A percentile compares a stretch with the other conserved stretches of the same genome.
These are phyloP conservation scores for Oegoconia quadripuncta DNA, from an alignment of 2,888 invertebrate genomes.

Conservation along the genomic window DNA sequence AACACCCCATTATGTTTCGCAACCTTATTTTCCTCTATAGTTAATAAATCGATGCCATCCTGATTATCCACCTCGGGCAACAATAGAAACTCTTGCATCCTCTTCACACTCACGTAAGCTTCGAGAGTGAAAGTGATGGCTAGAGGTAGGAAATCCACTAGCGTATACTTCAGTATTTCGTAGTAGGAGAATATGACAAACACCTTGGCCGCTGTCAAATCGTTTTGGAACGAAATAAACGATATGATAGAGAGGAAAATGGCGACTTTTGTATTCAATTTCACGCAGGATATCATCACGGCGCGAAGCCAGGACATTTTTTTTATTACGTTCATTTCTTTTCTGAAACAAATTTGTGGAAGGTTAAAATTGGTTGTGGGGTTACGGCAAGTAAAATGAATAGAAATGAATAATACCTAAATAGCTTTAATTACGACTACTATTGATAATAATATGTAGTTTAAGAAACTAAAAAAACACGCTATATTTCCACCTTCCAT, in stretches of 20 bases:
- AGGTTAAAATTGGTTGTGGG: too few species aligned
- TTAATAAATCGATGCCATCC: slow-evolving; percentile 55
- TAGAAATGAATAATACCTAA: too few species aligned
- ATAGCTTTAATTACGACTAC: too few species aligned
- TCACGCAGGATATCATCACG: slow-evolving; percentile 84
- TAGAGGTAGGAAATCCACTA: slow-evolving; percentile 89
- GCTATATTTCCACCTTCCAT: too few species aligned
- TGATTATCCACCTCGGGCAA: slow-evolving; percentile 57
- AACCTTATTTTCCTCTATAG: slow-evolving; percentile 42
- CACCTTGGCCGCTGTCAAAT: slow-evolving; percentile 85
- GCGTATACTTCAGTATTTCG: slow-evolving; percentile 86
- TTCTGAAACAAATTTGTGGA: slow-evolving; percentile 53
- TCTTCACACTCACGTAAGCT: slow-evolving; percentile 84
- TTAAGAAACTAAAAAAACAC: too few species aligned
- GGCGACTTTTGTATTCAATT: slow-evolving; percentile 88
- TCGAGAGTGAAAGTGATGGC: slow-evolving; percentile 89
- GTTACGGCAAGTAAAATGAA: too few species aligned
- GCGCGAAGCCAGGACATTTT: slow-evolving; percentile 84
- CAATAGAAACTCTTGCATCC: slow-evolving; percentile 83
- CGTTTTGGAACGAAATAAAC: slow-evolving; percentile 81
- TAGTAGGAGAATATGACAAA: slow-evolving; percentile 90
- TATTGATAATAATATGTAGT: too few species aligned
- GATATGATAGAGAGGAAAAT: slow-evolving; percentile 87
- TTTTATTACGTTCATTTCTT: slow-evolving; percentile 84
- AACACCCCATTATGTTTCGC: slow-evolving; percentile 47